Base-by-base conservation (phyloP, 2,888 invertebrate genomes). In the Eilema depressum region DNA sequence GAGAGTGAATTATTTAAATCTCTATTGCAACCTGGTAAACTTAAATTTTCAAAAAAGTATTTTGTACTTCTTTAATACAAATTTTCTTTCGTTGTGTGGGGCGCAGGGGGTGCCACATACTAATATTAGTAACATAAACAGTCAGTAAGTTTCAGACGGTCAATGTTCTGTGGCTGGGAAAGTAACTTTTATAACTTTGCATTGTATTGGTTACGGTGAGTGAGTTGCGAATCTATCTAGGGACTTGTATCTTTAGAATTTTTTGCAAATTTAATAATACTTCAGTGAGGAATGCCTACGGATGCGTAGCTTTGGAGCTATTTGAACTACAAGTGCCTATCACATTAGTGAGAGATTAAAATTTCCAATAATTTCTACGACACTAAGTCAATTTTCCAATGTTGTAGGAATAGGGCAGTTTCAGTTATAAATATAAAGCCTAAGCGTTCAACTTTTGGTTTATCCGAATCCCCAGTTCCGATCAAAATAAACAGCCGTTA, bases 171-270 rank as follows among this genome's bases (percentile, higher is more conserved):
- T 4, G 25, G 25, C 25, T 26, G 59, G 25, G 59, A 59, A 53
- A 53, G 53, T n/a, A 53, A 53, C n/a, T 53, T 53, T n/a, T 53
- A 53, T 53, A 53, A 53, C 20, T 26, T 25, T 59, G 26, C 25
- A 25, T 26, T 59, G 26, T 26, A 26, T 59, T 59, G 25, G 26
- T 59, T 26, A 53, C 53, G n/a, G 53, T 53, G 53, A n/a, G 53
- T 53, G 53, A 53, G 53, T 53, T 5, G n/a, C 20, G 53, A 10
- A 53, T 53, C 20, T n/a, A 53, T 53, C 53, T 53, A 67, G 30
- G 33, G 59, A 56, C 67, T 30, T 56, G 62, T 53, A 23, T 63
- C 56, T 63, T 23, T 61, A 59, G 23, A 68, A 10, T 8, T 53
- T 53, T 53, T 53, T 53, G n/a, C 53, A 10, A 1, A n/a, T 1